These are phyloP conservation scores for Acipenser oxyrinchus DNA, from an alignment of 2,797 vertebrate genomes.

Conservation along the genomic window DNA sequence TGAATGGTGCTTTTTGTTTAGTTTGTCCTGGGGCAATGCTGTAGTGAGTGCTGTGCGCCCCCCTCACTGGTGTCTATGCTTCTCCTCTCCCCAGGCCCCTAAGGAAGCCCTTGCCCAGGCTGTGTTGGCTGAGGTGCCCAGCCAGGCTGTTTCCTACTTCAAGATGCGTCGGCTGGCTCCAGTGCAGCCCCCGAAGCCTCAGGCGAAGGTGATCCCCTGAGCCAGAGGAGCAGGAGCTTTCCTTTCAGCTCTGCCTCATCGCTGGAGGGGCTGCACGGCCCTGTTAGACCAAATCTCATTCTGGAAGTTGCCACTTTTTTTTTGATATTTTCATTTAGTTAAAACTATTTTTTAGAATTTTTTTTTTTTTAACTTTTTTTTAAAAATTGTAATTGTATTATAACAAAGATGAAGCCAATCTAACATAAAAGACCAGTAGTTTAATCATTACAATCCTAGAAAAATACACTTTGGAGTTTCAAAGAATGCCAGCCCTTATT, in stretches of 20 bases:
- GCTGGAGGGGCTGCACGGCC: background rate
- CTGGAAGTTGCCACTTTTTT: background rate
- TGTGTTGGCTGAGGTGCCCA: constrained; percentile 83
- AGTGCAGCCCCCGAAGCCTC: constrained; percentile 39
- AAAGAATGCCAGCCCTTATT: too few species aligned
- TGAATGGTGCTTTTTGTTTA: too few species aligned
- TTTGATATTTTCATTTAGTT: background rate
- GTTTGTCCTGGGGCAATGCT: too few species aligned
- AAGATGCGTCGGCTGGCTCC: constrained; percentile 68
- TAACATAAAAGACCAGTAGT: too few species aligned
- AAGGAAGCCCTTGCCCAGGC: constrained; percentile 67
- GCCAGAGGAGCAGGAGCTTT: constrained; percentile 4
- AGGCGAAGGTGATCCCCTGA: background rate
- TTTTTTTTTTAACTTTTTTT: too few species aligned
- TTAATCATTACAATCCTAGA: too few species aligned
- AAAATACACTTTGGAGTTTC: too few species aligned
- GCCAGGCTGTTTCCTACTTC: constrained; percentile 79
- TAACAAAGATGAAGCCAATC: too few species aligned
- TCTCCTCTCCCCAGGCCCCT: constrained; percentile 58
- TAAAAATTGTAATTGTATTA: too few species aligned
- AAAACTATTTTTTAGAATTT: background rate
- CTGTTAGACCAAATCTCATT: background rate
- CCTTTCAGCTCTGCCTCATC: constrained; percentile 1
- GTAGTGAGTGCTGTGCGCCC: too few species aligned
- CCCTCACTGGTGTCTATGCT: too few species aligned